Evolutionary conservation across 2,797 vertebrate genomes (phyloP), one percentile per base, ranked within the genome.

Genomic region (Tiaroga cobitis): DNA sequence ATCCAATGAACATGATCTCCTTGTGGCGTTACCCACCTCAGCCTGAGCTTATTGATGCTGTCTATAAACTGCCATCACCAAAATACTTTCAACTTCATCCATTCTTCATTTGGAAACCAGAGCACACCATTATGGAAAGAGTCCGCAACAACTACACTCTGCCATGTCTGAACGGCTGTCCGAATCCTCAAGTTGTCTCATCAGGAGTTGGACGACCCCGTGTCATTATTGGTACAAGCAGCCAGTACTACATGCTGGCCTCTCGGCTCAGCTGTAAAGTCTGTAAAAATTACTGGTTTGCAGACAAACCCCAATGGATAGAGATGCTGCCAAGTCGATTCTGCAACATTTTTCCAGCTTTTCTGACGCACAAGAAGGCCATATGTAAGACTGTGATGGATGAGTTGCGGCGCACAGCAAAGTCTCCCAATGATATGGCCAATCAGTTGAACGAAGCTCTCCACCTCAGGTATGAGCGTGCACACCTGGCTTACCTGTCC

Each of bases 391-490:
- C 56, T 43, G 70, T 83, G 39, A 41, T 90, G 81, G 86, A 87
- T 84, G 87, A 90, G 49, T 68, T 90, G 56, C 75, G 86, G 43
- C 46, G 61, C 32, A 84, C 65, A 24, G 74, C 34, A 21, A 87
- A 80, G 29, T 90, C 89, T 13, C 84, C 86, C 16, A 76, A 37
- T 21, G 41, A 88, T 18, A 89, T 89, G 69, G 75, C 84, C 29
- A 88, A 89, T 65, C 84, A 81, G n/a, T 72, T 87, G 11, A 49
- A 49, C 11, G 16, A 49, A 16, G 18, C 76, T 3, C n/a, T 86
- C n/a, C 84, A 84, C 41, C 84, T 90, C 11, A 83, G 80, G 43
- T 87, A 87, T 74, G 86, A 86, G 56, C 29, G 59, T 39, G 77
- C 78, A 13, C 49, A 89, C 75, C 81, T 89, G 73, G 84, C 87